Base-by-base conservation (phyloP, 2,888 invertebrate genomes). In the Bugula neritina region DNA sequence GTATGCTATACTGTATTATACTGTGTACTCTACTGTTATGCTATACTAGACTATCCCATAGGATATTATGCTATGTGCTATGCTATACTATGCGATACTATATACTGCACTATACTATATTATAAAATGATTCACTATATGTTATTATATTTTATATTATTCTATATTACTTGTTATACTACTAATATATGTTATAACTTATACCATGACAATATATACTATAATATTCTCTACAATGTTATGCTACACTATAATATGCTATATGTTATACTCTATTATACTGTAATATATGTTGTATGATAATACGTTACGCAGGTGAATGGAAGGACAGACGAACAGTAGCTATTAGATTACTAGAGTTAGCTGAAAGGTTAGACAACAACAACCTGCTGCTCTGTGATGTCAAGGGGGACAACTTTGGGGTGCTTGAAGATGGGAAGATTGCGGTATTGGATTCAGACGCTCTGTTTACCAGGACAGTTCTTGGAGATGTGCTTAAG, bases 321-420 rank as follows among this genome's bases (percentile, higher is more conserved):
- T 63, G 63, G 63, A n/a, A 63, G n/a, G 29, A 34, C 5, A 25
- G 63, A 5, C 27, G 63, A 25, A 63, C 63, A 10, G 63, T 27
- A 10, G 21, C 63, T 5, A 63, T 63, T 10, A 27, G 25, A 2
- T 27, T 63, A 21, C 27, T 63, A 63, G 63, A 63, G 31, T n/a
- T 63, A 31, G 63, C 63, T 63, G 63, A 63, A 63, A 21, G 63
- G 10, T 5, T 63, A 31, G 63, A 63, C 21, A 21, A 63, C 17
- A 2, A 63, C 5, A 34, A 34, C 29, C 10, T 21, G n/a, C 5
- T 31, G 29, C 31, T 63, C 5, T 63, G 63, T 34, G 63, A 63
- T 63, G 63, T 63, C 31, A 27, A 34, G 31, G 34, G 63, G 10
- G 31, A 63, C 5, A 63, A 63, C 34, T 63, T 63, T 63, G 63